A percentile compares a stretch with the other conserved stretches of the same genome.
Conservation (phyloP, 2,113 vertebrate genomes). For the Rhea americana region DNA sequence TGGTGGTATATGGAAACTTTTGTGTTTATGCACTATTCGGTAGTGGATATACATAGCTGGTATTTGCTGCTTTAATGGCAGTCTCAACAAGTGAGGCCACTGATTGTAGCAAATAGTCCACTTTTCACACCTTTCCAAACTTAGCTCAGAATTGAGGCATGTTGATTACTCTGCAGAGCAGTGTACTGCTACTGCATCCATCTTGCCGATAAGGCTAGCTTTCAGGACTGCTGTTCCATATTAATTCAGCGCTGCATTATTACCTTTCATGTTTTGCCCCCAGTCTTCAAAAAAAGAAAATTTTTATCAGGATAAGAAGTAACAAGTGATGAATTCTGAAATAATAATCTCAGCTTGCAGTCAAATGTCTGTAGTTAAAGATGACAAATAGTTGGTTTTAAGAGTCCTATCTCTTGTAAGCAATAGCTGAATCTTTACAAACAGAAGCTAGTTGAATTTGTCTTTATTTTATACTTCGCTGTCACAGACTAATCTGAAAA, state of each 20-base stretch:
- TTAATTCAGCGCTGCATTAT: background rate
- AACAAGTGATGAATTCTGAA: background rate
- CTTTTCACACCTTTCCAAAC: no score
- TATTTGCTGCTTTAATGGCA: background rate
- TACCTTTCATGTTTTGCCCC: background rate
- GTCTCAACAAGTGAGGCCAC: background rate
- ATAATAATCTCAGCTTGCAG: background rate
- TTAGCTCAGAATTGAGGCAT: background rate
- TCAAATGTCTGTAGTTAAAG: background rate
- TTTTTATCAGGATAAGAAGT: background rate
- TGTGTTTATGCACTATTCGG: background rate
- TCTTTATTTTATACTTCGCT: background rate
- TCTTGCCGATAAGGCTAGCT: background rate
- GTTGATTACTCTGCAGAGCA: background rate
- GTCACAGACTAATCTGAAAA: background rate
- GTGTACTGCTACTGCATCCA: background rate
- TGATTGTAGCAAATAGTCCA: background rate
- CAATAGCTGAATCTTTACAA: background rate
- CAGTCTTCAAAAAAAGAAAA: background rate
- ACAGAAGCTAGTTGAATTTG: background rate
- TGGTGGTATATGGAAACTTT: background rate
- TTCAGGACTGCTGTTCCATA: background rate
- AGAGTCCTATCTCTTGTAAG: background rate
- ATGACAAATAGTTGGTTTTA: background rate
- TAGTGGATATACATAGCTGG: background rate